Conservation (phyloP, 2,888 invertebrate species). For the Cosmia pyralina region DNA sequence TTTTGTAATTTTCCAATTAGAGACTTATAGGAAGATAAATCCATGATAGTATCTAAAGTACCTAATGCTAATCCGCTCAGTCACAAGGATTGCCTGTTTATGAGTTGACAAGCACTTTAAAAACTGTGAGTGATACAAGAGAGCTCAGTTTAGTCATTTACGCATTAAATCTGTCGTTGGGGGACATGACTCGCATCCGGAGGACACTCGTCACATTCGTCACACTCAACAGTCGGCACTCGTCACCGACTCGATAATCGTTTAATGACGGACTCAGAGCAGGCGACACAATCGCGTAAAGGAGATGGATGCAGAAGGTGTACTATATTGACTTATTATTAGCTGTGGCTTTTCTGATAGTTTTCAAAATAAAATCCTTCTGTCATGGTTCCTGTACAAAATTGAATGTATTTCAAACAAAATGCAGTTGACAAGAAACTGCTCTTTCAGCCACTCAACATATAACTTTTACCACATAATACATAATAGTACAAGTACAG, state of each 20-base stretch:
- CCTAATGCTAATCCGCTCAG: too few relatives aligned
- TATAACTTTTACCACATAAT: too few relatives aligned
- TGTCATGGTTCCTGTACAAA: not conserved
- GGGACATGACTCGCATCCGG: slow-evolving; percentile 48
- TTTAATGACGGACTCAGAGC: slow-evolving; percentile 42
- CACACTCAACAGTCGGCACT: slow-evolving; percentile 21
- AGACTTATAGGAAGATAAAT: not conserved
- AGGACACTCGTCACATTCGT: slow-evolving; percentile 60
- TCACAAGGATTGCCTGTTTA: slow-evolving; percentile 2
- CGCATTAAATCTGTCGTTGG: slow-evolving; percentile 52
- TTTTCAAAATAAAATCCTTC: not conserved
- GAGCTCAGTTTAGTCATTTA: slow-evolving; percentile 41
- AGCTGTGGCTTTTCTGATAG: not conserved
- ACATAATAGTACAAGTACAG: too few relatives aligned
- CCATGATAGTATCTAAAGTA: not conserved
- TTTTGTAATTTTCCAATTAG: not conserved
- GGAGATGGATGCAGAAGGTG: slow-evolving; percentile 22
- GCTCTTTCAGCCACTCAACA: not conserved
- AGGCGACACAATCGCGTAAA: not conserved
- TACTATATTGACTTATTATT: not conserved
- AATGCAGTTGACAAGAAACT: not conserved
- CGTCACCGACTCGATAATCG: slow-evolving; percentile 44
- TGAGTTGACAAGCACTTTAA: slow-evolving; percentile 7
- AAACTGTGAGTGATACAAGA: slow-evolving; percentile 3
- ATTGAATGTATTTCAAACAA: not conserved